Evolutionary conservation across 2,797 vertebrate genomes (phyloP).

Genomic region (Pangasius djambal): DNA sequence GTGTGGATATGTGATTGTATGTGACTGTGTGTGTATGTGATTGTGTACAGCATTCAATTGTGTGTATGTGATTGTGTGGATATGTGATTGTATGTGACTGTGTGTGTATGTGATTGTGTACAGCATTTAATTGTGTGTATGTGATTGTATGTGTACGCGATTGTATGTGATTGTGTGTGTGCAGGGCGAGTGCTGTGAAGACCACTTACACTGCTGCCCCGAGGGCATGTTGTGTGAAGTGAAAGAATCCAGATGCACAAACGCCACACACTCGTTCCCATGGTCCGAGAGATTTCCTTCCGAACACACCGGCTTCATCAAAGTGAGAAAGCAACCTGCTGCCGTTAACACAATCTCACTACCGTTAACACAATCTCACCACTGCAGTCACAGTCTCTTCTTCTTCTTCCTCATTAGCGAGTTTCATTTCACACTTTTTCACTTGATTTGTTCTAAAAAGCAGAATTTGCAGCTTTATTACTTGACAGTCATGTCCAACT

Average conservation of each 20-base stretch:
- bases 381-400: not conserved
- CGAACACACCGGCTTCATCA: conserved; percentile 46
- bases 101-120: not conserved
- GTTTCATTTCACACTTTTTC: not conserved
- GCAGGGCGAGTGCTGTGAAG: conserved; percentile 86
- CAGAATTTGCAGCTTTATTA: not conserved
- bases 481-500: not conserved
- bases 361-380: not conserved
- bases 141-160: not conserved
- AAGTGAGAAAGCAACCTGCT: conserved; percentile 59
- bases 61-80: not conserved
- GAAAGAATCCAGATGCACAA: conserved; percentile 65
- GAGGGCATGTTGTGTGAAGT: conserved; percentile 73
- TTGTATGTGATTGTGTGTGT: conserved; percentile 17
- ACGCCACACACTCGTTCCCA: conserved; percentile 61
- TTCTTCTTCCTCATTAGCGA: not conserved
- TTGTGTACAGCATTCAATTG: not conserved
- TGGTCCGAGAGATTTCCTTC: conserved; percentile 61
- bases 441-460: not conserved
- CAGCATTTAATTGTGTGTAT: not conserved
- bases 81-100: not conserved
- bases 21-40: not conserved
- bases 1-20: no score
- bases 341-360: not conserved
- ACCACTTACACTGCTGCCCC: conserved; percentile 87